Base-by-base conservation (phyloP, 2,888 invertebrate genomes). In the Liodrosophila aerea region DNA sequence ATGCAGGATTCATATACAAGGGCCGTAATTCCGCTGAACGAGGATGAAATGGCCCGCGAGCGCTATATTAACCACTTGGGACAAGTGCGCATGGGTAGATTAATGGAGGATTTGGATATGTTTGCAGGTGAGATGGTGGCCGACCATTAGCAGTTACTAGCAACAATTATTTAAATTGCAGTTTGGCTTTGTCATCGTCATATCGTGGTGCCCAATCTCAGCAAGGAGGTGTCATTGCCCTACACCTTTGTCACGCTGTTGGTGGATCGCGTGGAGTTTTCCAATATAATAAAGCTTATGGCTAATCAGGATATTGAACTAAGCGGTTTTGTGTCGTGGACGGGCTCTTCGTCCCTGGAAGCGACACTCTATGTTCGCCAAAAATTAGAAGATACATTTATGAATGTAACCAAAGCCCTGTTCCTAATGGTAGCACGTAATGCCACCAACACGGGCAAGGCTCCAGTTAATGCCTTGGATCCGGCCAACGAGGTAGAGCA, bases 21-120 rank as follows among this genome's bases (percentile, higher is more conserved):
- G 22, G 94, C 92, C 0, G 85, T 93, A 27, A 92, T 95, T 49
- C 94, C 95, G 0, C 86, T 95, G 1, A 92, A 92, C 9, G 88
- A 88, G 0, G 91, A 94, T 81, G 83, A 89, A 8, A 69, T 85
- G 0, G 88, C 94, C 12, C 92, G 93, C 66, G 93, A 94, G 64
- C 92, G 92, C 70, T 95, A 95, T 76, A 91, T 93, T 0, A 92
- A 92, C 2, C 91, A 91, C 72, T 87, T 92, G 47, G 93, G 93
- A 0, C 90, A 91, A 60, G 92, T 95, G 3, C 91, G 95, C 39
- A 88, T 94, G 68, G 95, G 95, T 0, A 90, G 95, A 43, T 89
- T 96, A 1, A 90, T 95, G 87, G 95, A 95, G 89, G 95, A 95
- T 85, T 92, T 95, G 91, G 95, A 95, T 87, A 92, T 94, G 62